Evolutionary conservation across 2,797 vertebrate species (phyloP), one percentile per base, ranked within the genome.

Genomic region (Danio tinwini): DNA sequence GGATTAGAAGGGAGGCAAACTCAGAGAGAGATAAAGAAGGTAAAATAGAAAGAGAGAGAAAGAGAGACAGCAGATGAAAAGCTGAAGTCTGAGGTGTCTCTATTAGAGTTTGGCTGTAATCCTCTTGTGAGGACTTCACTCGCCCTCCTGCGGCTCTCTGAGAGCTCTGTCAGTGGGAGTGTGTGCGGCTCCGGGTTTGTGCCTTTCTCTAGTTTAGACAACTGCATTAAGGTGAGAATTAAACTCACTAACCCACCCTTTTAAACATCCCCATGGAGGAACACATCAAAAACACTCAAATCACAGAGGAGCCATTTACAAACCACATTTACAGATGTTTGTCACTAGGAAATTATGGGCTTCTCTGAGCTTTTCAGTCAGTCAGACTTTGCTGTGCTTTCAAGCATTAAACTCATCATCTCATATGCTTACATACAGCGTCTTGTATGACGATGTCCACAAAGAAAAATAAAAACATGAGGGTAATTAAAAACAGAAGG

Each of bases 81-180:
- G 63, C 45, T 68, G 71, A 62, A 72, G 78, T 71, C 73, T 65
- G 81, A 81, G 69, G 76, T 82, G 77, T 80, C 83, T 82, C 77
- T 81, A 74, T 82, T 82, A 47, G 61, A 78, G 70, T 75, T 76
- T 71, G 71, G 45, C 63, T 58, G 75, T 74, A 81, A 84, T 84
- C 75, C 44, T 81, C 69, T 89, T 86, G 83, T 69, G 21, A 85
- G 74, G 65, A 68, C 55, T 76, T 80, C 76, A 80, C 72, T 17
- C 56, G 71, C 42, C 70, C 72, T 75, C 84, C 80, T 76, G 86
- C 37, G 53, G 82, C 85, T 85, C 79, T 86, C 79, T 77, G 58
- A 74, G 85, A 17, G 76, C 84, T 72, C 76, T 74, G 79, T 76
- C 45, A 73, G 59, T 71, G 58, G 56, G 58, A 62, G 64, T 76